phyloP scores from a whole-genome alignment of 2,888 invertebrate genomes.

The Pyrrhia umbra region DNA sequence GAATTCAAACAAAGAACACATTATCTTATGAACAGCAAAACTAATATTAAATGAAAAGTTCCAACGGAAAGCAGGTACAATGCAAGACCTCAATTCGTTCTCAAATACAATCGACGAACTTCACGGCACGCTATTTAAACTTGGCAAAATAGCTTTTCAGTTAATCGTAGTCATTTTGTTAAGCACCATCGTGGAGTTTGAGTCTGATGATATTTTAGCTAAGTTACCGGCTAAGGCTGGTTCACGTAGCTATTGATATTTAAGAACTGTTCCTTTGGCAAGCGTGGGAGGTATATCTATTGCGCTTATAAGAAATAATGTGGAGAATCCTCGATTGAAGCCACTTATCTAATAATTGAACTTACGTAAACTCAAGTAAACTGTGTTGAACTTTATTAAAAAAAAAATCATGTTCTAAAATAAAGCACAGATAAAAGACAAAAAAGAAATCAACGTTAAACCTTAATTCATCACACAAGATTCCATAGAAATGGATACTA shows the following conservation, averaged over 20 bases:
- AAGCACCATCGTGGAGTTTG: conserved; percentile 78
- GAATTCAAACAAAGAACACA: conserved; percentile 51
- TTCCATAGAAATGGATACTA: conserved; percentile 18
- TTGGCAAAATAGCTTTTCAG: conserved; percentile 84
- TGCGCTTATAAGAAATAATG: too few species aligned
- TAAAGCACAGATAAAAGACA: conserved; percentile 3
- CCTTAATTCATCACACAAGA: too few species aligned
- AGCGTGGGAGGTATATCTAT: too few species aligned
- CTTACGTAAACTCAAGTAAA: too few species aligned
- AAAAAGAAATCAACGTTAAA: too few species aligned
- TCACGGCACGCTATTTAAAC: conserved; percentile 81
- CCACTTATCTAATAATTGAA: too few species aligned
- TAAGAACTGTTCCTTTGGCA: too few species aligned
- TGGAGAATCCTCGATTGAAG: too few species aligned
- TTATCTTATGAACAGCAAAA: conserved; percentile 58
- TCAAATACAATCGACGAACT: conserved; percentile 80
- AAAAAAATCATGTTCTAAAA: too few species aligned
- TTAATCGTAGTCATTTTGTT: conserved; percentile 85
- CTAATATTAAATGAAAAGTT: conserved; percentile 74
- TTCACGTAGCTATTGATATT: conserved; percentile 35
- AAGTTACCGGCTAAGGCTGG: conserved; percentile 53
- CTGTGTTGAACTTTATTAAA: too few species aligned
- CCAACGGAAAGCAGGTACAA: conserved; percentile 73
- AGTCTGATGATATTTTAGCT: conserved; percentile 79
- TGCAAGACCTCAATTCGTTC: conserved; percentile 77